Conservation (phyloP, 2,113 vertebrate species). For the Dendrocopos noguchii region DNA sequence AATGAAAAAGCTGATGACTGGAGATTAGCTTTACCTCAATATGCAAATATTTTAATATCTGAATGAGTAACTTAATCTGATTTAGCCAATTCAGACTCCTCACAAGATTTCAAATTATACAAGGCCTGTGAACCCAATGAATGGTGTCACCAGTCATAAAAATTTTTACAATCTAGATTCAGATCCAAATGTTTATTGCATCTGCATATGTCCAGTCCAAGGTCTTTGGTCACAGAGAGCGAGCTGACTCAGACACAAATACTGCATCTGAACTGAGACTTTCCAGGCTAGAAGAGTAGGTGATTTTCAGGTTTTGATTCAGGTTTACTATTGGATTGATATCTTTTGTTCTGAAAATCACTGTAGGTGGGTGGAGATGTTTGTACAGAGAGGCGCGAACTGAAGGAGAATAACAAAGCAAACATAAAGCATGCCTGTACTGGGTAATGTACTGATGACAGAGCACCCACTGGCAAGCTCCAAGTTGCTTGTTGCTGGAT, state of each 20-base stretch:
- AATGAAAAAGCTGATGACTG: background rate
- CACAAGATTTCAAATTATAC: background rate
- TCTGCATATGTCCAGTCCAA: background rate
- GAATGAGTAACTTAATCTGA: background rate
- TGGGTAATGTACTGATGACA: rapidly evolving
- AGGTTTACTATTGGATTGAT: background rate
- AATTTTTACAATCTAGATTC: background rate
- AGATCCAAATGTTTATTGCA: background rate
- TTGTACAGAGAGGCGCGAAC: background rate
- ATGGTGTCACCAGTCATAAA: background rate
- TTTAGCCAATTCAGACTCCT: background rate
- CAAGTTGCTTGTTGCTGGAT: background rate
- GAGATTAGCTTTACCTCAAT: background rate
- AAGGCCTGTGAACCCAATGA: background rate
- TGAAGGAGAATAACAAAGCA: background rate
- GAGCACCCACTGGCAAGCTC: background rate
- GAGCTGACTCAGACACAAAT: background rate
- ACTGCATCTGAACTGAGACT: background rate
- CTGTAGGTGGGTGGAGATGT: background rate
- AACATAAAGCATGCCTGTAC: slow-evolving; percentile 6
- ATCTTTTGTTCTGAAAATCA: background rate
- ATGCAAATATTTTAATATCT: background rate
- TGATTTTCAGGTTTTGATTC: background rate
- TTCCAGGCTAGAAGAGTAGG: background rate
- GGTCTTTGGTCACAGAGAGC: background rate